Percentiles rank a stretch among this genome's conserved stretches.
Evolutionary conservation across 2,797 vertebrate species (phyloP).

Genomic region (Cryptoblepharus egeriae): DNA sequence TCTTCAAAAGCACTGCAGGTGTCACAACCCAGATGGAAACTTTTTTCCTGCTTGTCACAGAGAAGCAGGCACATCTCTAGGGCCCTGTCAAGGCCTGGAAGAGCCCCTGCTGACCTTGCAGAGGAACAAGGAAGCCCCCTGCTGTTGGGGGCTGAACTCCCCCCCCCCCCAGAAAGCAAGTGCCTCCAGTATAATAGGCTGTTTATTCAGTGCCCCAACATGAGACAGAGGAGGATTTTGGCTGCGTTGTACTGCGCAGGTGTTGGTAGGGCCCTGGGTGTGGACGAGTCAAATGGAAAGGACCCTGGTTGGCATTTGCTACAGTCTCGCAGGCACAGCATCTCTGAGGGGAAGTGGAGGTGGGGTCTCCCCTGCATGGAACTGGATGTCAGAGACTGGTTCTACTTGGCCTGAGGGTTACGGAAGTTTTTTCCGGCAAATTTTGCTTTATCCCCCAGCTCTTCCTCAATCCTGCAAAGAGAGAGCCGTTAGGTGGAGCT

Average conservation of each 20-base stretch:
- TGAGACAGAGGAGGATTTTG: neutral
- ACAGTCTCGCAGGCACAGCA: neutral
- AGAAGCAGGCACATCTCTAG: too few relatives aligned
- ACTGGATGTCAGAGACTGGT: neutral
- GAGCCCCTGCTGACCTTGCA: too few relatives aligned
- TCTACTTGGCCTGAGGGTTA: constrained; percentile 88
- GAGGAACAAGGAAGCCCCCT: neutral
- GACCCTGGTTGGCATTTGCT: neutral
- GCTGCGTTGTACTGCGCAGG: too few relatives aligned
- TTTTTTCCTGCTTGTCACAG: too few relatives aligned
- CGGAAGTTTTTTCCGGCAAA: constrained; percentile 96
- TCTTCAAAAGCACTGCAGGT: too few relatives aligned
- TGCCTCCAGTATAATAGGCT: neutral
- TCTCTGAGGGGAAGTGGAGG: neutral
- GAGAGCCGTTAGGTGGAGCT: too few relatives aligned
- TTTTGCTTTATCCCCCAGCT: constrained; percentile 93
- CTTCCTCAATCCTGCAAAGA: constrained; percentile 96
- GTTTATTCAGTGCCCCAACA: neutral
- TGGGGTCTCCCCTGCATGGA: neutral
- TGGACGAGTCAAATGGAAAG: too few relatives aligned
- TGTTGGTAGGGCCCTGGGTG: too few relatives aligned
- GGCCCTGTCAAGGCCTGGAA: too few relatives aligned
- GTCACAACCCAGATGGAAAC: too few relatives aligned
- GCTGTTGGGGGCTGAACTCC: too few relatives aligned
- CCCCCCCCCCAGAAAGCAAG: too few relatives aligned